Conservation (phyloP, 2,797 vertebrate genomes). For the Pseudomugil tenellus region DNA sequence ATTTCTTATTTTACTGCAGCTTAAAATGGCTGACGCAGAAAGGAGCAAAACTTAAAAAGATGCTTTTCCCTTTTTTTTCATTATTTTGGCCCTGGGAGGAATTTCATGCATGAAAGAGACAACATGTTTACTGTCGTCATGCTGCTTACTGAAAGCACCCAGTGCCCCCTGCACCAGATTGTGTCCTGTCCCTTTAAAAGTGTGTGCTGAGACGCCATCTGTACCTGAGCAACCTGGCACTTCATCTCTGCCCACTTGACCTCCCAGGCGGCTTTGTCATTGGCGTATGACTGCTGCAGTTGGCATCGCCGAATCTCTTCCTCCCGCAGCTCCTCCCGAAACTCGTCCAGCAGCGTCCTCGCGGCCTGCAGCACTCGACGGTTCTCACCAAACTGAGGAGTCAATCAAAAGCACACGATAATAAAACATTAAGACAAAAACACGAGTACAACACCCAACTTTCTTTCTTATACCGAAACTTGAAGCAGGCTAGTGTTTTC, state of each 20-base stretch:
- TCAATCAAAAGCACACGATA: not conserved
- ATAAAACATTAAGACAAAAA: not conserved
- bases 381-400: conserved; percentile 86
- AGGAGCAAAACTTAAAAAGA: not conserved
- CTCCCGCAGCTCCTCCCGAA: conserved; percentile 89
- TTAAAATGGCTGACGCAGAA: not conserved
- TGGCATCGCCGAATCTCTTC: conserved; percentile 86
- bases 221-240: conserved; percentile 90
- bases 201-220: conserved; percentile 62
- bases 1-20: not conserved
- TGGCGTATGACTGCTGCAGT: conserved; percentile 90
- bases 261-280: conserved; percentile 94
- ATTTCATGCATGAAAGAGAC: conserved; percentile 31
- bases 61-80: not conserved
- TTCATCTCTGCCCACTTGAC: conserved; percentile 90
- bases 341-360: conserved; percentile 91
- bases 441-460: not conserved
- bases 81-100: not conserved
- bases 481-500: not conserved
- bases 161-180: conserved; percentile 29
- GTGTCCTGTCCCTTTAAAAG: conserved; percentile 56
- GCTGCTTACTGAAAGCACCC: conserved; percentile 26
- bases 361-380: conserved; percentile 87
- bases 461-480: too few relatives aligned
- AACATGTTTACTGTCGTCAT: conserved; percentile 56